Evolutionary conservation across 2,888 invertebrate species (phyloP), one percentile per base, ranked within the genome.

Genomic region (Dicyrtomina minuta): DNA sequence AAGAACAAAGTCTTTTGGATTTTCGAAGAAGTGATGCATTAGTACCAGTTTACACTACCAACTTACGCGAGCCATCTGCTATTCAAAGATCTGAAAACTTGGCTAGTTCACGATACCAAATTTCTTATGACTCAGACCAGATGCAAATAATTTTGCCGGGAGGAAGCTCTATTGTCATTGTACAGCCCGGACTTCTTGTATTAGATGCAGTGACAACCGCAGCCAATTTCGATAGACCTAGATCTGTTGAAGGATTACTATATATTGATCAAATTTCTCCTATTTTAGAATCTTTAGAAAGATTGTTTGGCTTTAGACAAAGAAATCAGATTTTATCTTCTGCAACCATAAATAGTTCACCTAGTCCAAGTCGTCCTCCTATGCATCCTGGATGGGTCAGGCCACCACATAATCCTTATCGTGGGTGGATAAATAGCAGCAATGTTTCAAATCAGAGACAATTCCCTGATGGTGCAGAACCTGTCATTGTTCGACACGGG

Each of bases 171-270:
- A 20, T 70, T 15, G 51, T 53, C 26, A 69, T 74, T n/a, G 70
- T 74, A 27, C 77, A 77, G 46, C 73, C 76, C 15, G 77, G 77
- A n/a, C 66, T 76, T 39, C 68, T 71, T 2, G 49, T 77, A 43
- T 59, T 77, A 15, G 76, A 75, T 61, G 74, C 74, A 24, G 70
- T 76, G 0, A 75, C 72, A 20, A 71, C 71, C 12, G 61, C 72
- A n/a, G 65, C 68, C 0, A 69, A 69, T 39, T 70, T 73, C 13
- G 66, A 69, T n/a, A 59, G 76, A 20, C 76, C 76, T 15, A 44
- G 76, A 51, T 55, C 75, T 10, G 53, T 66, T n/a, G 62, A 72
- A 51, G 77, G 77, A 46, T 67, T 66, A 6, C 27, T 77, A n/a
- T 77, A 72, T 65, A 60, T 77, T 6, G 71, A 76, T 26, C 69